A percentile compares a stretch with the other conserved stretches of the same genome.
phyloP scores from a whole-genome alignment of 2,113 vertebrate genomes.

The Anguilla japonica region DNA sequence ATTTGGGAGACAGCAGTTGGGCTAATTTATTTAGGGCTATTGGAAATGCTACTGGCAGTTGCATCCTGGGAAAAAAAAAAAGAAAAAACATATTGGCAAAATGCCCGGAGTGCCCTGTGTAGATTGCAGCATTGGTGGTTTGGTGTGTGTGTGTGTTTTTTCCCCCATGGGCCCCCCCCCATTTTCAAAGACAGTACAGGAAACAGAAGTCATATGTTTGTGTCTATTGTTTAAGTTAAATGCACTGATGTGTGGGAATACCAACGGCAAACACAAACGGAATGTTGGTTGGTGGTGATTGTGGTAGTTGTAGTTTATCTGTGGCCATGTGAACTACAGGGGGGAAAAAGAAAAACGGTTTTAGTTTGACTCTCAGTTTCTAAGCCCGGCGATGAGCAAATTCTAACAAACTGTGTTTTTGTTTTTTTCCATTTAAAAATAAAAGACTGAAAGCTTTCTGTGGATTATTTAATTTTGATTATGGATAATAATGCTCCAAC shows the following conservation, averaged over 20 bases:
- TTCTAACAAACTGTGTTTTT: not conserved
- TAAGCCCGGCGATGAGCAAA: not conserved
- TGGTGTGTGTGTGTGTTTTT: too few species aligned
- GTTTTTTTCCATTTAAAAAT: not conserved
- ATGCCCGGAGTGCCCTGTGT: too few species aligned
- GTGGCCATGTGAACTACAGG: not conserved
- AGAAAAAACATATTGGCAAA: too few species aligned
- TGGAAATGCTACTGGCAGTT: not conserved
- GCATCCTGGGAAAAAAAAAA: too few species aligned
- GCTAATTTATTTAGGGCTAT: not conserved
- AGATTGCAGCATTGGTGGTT: too few species aligned
- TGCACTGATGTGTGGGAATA: too few species aligned
- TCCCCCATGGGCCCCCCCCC: too few species aligned
- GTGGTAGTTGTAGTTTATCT: not conserved
- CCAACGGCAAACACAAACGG: not conserved
- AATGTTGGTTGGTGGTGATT: not conserved
- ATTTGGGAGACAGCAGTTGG: not conserved
- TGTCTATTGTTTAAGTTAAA: too few species aligned
- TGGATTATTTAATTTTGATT: constrained; percentile 1
- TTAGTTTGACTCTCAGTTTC: not conserved
- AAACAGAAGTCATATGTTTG: too few species aligned
- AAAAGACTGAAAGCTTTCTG: not conserved
- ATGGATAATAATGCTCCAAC: not conserved
- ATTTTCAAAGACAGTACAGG: too few species aligned
- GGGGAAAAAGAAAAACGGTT: not conserved